These are phyloP conservation scores for Sarcophaga carnaria DNA, from an alignment of 2,888 invertebrate genomes.

Conservation along the genomic window DNA sequence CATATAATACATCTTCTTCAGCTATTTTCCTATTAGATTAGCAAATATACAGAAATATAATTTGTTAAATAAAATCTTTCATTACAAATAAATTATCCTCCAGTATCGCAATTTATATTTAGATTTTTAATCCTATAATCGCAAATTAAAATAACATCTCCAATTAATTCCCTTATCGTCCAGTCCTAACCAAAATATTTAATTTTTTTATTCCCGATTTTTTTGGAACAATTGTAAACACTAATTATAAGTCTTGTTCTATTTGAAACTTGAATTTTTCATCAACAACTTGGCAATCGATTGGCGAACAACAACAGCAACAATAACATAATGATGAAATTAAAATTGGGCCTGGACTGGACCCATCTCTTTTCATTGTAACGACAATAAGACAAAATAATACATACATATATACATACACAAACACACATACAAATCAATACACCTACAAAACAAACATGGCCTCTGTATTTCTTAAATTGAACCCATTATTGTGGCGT, in stretches of 20 bases:
- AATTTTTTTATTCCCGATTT: neutral
- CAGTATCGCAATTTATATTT: no score
- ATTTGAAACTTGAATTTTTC: conserved; percentile 55
- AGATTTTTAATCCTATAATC: neutral
- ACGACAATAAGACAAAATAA: conserved; percentile 37
- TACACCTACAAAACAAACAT: conserved; percentile 62
- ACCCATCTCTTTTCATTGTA: conserved; percentile 42
- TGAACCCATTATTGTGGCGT: conserved; percentile 70
- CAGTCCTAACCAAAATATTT: neutral
- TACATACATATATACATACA: neutral
- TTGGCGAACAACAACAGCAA: conserved; percentile 16
- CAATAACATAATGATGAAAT: conserved; percentile 14
- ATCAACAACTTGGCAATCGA: conserved; percentile 44
- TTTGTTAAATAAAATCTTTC: no score
- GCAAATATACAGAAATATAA: no score
- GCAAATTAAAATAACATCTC: neutral
- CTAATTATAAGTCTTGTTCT: conserved; percentile 67
- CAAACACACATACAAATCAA: conserved; percentile 10
- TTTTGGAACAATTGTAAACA: conserved; percentile 40
- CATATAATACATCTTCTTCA: no score
- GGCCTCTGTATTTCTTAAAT: conserved; percentile 67
- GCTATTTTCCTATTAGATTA: no score
- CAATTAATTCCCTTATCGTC: neutral
- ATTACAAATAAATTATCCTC: no score
- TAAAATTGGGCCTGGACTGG: conserved; percentile 7